Conservation (phyloP, 2,888 invertebrate species). For the Troides helena region DNA sequence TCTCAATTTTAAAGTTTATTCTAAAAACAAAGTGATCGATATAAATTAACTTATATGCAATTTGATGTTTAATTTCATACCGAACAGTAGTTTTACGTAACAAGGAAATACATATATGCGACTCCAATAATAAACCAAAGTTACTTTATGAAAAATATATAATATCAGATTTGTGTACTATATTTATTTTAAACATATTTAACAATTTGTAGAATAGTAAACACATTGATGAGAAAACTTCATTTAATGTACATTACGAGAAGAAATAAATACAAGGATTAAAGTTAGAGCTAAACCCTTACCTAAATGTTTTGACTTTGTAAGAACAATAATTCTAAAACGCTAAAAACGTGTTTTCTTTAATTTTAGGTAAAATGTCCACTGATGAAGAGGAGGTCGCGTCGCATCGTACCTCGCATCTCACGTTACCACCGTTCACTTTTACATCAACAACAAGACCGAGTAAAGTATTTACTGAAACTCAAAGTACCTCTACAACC, state of each 20-base stretch:
- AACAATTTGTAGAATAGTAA: too few species aligned
- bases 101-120: too few species aligned
- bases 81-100: too few species aligned
- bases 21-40: too few species aligned
- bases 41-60: too few species aligned
- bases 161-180: too few species aligned
- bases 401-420: constrained; percentile 24
- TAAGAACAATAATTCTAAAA: background rate
- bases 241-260: background rate
- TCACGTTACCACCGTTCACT: constrained; percentile 13
- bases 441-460: constrained; percentile 33
- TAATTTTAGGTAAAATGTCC: constrained; percentile 62
- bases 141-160: too few species aligned
- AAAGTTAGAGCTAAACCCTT: background rate
- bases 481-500: constrained; percentile 32
- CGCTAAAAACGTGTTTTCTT: constrained; percentile 9
- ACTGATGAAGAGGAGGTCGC: constrained; percentile 58
- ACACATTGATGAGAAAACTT: background rate
- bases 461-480: constrained; percentile 24
- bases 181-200: too few species aligned
- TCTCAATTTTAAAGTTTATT: too few species aligned
- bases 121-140: too few species aligned
- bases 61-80: too few species aligned
- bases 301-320: too few species aligned
- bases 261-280: background rate